Base-by-base conservation (phyloP, 2,888 invertebrate genomes). In the Phalera bucephala region DNA sequence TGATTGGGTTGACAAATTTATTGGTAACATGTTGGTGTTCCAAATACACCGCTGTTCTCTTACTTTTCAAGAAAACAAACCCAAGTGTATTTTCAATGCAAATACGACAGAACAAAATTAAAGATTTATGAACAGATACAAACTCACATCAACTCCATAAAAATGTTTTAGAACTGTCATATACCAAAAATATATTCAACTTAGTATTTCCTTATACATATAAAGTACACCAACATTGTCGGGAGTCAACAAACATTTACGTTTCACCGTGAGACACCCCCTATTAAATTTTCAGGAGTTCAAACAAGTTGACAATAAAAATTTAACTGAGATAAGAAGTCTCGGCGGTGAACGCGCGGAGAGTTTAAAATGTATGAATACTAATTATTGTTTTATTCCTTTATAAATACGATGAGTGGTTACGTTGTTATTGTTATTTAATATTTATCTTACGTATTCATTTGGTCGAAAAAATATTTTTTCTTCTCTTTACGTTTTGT, bases 251-350 rank as follows among this genome's bases (percentile, higher is more conserved):
- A 63, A 64, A 64, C 63, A 56, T 50, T 61, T 56, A 57, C 56
- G 51, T 43, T 42, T 31, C 41, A 41, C 45, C 45, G 36, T 25
- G 55, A 62, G 62, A 61, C 56, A 61, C 59, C 49, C 42, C 46
- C 52, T 62, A 63, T 68, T 63, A 66, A 63, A 70, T 62, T 70
- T 69, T 70, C 65, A 63, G 45, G 43, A 64, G 50, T 64, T 64
- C 54, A 65, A 64, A 72, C 63, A 67, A 70, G 64, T 58, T 60
- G 53, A 63, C 64, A 65, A 66, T 71, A 68, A 72, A 71, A 67
- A 59, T 62, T 60, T 64, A 48, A 62, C 62, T 52, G 53, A 63
- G 60, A 63, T 67, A 64, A 68, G 63, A 62, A 57, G 48, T 54
- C 51, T 52, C 42, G 41, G 47, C 52, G 40, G 36, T 50, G 33